phyloP scores from a whole-genome alignment of 1,140 invertebrate species.

The Pseudoatta argentina region DNA sequence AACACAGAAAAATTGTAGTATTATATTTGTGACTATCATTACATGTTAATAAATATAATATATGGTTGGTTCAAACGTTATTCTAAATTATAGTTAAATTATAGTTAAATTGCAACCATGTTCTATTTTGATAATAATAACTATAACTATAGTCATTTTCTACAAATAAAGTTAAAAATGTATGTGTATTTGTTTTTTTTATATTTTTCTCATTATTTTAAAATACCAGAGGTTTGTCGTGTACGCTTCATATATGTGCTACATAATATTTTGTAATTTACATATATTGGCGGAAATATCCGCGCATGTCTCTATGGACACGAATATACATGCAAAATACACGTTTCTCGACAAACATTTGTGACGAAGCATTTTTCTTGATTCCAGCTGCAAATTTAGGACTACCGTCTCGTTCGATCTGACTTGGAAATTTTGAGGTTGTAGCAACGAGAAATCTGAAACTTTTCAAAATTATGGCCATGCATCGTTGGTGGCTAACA shows the following conservation, averaged over 20 bases:
- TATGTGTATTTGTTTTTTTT: too few species aligned
- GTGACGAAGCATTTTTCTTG: constrained; percentile 7
- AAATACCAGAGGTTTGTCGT: too few species aligned
- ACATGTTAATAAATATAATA: too few species aligned
- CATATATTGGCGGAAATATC: neutral
- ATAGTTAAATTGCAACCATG: too few species aligned
- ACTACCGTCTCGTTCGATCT: neutral
- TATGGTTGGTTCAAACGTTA: too few species aligned
- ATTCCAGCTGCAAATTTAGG: neutral
- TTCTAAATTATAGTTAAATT: too few species aligned
- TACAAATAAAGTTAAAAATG: too few species aligned
- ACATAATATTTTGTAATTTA: constrained; percentile 1
- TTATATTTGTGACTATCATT: too few species aligned
- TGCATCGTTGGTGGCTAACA: neutral
- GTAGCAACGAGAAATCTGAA: neutral
- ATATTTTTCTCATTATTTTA: neutral
- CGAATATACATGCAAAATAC: neutral
- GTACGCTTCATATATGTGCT: too few species aligned
- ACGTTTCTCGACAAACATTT: neutral
- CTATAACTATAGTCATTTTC: too few species aligned
- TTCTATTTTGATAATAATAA: too few species aligned
- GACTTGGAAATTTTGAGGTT: constrained; percentile 8
- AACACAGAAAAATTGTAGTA: too few species aligned
- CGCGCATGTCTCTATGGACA: neutral
- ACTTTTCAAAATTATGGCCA: constrained; percentile 23